These are phyloP conservation scores for Centropus bengalensis DNA, from an alignment of 2,113 vertebrate genomes.

Conservation along the genomic window DNA sequence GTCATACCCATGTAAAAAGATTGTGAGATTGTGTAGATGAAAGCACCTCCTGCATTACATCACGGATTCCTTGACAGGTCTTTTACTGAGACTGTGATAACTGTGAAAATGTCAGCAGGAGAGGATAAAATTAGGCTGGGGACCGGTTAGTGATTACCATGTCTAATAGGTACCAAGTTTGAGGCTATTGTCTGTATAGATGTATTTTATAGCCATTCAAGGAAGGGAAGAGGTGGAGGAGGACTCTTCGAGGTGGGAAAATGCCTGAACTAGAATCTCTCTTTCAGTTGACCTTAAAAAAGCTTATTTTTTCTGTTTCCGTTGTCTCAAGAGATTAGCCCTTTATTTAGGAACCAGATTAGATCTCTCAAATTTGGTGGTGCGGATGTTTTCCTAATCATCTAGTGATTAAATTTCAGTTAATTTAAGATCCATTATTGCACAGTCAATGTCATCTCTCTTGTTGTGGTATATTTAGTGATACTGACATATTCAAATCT, in stretches of 20 bases:
- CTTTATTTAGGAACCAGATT: slow-evolving; percentile 42
- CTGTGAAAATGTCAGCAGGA: not conserved
- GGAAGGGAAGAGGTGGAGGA: not conserved
- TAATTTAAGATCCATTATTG: not conserved
- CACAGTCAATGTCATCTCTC: not conserved
- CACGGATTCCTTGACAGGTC: not conserved
- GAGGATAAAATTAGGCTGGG: not conserved
- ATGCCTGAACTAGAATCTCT: not conserved
- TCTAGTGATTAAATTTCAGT: slow-evolving; percentile 13
- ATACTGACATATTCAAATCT: not conserved
- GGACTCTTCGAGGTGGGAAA: not conserved
- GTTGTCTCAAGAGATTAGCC: not conserved
- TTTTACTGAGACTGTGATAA: not conserved
- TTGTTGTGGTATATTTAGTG: not conserved
- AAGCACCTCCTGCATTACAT: not conserved
- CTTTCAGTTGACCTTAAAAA: not conserved
- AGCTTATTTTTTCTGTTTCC: not conserved
- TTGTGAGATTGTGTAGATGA: not conserved
- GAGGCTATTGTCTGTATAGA: not conserved
- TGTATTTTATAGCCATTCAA: not conserved
- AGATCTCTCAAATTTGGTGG: not conserved
- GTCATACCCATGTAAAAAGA: not conserved
- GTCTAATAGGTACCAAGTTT: not conserved
- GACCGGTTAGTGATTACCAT: not conserved
- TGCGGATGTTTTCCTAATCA: slow-evolving; percentile 23